phyloP scores from a whole-genome alignment of 2,113 vertebrate species.

The Heterotis niloticus region DNA sequence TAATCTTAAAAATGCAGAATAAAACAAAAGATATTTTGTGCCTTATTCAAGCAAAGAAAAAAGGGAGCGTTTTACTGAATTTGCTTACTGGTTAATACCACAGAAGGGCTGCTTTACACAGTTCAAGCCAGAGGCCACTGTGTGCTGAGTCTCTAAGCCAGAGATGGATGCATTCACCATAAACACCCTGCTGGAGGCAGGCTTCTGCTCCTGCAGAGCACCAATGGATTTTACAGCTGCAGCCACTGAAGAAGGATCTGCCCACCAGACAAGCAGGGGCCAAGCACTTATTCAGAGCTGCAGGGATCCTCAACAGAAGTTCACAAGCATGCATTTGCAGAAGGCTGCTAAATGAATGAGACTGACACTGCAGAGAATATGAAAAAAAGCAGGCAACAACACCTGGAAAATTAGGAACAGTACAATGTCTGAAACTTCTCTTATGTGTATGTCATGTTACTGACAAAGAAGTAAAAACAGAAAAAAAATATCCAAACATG shows the following conservation, averaged over 20 bases:
- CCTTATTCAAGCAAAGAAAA: not conserved
- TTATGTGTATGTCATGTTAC: no score
- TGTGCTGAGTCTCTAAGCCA: not conserved
- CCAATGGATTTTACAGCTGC: conserved; percentile 11
- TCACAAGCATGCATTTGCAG: not conserved
- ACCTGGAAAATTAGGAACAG: not conserved
- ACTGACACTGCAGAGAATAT: not conserved
- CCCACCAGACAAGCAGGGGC: not conserved
- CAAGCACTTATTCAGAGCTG: not conserved
- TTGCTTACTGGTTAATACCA: no score
- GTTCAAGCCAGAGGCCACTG: no score
- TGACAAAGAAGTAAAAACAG: no score
- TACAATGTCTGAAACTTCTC: not conserved
- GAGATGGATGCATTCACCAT: not conserved
- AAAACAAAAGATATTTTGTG: no score
- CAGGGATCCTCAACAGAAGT: not conserved
- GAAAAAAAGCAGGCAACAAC: not conserved
- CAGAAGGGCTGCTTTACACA: no score
- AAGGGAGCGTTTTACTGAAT: not conserved
- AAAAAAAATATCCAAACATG: no score
- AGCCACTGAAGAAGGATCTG: not conserved
- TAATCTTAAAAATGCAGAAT: no score
- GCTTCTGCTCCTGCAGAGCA: not conserved
- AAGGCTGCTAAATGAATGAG: not conserved
- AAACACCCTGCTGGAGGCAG: not conserved